Conservation (phyloP, 2,888 invertebrate species). For the Chouioia cunea region DNA sequence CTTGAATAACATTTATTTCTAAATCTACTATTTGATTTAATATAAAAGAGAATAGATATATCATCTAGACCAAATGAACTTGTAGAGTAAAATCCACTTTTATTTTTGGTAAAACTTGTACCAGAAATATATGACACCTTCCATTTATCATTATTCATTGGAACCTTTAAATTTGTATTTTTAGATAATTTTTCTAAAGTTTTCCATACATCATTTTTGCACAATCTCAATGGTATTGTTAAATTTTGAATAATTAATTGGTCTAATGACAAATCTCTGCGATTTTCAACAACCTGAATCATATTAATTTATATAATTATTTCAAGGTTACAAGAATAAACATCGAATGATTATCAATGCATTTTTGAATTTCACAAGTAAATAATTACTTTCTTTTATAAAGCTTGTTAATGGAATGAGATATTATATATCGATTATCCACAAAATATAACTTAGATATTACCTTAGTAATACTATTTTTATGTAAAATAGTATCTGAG, state of each 20-base stretch:
- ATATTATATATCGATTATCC: conserved; percentile 7
- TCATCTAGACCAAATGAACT: conserved; percentile 51
- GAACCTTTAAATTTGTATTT: conserved; percentile 49
- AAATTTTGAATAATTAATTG: conserved; percentile 54
- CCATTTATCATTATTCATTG: conserved; percentile 58
- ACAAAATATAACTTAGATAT: conserved; percentile 9
- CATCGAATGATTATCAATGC: neutral
- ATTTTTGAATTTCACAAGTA: too few relatives aligned
- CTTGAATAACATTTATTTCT: conserved; percentile 50
- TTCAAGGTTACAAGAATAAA: conserved; percentile 14
- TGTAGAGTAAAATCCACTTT: conserved; percentile 54
- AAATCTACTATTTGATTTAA: conserved; percentile 52
- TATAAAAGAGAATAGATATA: conserved; percentile 40
- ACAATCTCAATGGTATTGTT: conserved; percentile 50
- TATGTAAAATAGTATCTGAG: conserved; percentile 54
- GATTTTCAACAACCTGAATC: conserved; percentile 58
- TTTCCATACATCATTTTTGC: conserved; percentile 52
- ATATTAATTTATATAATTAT: conserved; percentile 14
- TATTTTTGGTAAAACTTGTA: conserved; percentile 61
- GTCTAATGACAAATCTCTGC: conserved; percentile 54
- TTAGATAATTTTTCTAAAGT: conserved; percentile 54
- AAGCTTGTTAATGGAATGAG: neutral
- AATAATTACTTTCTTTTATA: too few relatives aligned
- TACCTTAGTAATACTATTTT: conserved; percentile 59
- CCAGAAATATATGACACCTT: conserved; percentile 63